phyloP scores from a whole-genome alignment of 53 echinoderm and acorn worm genomes.

The Paelopatides confundens region DNA sequence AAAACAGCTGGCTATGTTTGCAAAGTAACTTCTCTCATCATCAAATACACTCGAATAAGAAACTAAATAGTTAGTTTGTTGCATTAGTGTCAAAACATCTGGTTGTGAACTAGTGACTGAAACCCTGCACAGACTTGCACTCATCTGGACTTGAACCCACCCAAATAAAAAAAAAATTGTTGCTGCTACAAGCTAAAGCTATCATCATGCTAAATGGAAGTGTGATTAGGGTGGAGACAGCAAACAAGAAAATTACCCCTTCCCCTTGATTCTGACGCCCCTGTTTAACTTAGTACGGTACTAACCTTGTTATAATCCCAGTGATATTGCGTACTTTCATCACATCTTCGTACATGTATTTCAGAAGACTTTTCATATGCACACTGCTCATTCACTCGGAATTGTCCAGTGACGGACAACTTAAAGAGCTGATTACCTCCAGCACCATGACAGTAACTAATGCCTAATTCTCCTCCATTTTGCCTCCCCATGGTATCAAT shows the following conservation, averaged over 20 bases:
- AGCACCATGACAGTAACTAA: constrained; percentile 91
- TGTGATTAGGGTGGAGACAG: not conserved
- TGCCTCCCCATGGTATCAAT: constrained; percentile 89
- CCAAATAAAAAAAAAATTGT: too few species aligned
- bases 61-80: too few species aligned
- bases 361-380: constrained; percentile 67
- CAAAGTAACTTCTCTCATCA: too few species aligned
- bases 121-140: too few species aligned
- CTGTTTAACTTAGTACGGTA: not conserved
- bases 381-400: constrained; percentile 94
- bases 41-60: too few species aligned
- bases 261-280: not conserved
- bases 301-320: constrained; percentile 84
- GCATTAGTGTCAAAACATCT: too few species aligned
- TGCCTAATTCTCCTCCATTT: constrained; percentile 83
- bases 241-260: not conserved
- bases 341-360: constrained; percentile 72
- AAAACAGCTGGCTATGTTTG: too few species aligned
- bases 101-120: too few species aligned
- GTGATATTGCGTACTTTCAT: constrained; percentile 49
- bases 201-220: not conserved
- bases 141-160: too few species aligned
- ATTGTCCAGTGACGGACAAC: constrained; percentile 82
- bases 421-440: constrained; percentile 95
- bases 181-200: not conserved